Conservation (phyloP, 2,888 invertebrate species). For the Drosophila villosipedis region DNA sequence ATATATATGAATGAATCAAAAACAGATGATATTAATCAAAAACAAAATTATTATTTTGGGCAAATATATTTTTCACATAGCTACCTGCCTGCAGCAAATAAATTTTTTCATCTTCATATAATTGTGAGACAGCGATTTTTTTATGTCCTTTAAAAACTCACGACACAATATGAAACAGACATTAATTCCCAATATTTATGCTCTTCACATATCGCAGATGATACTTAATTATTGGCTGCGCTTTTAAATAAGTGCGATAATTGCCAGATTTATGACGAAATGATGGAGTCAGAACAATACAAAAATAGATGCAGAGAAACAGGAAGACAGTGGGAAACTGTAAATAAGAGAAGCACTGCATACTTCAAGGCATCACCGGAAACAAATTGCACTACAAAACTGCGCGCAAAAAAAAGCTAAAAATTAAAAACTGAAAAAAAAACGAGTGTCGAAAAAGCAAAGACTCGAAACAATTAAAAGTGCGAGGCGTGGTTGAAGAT, state of each 20-base stretch:
- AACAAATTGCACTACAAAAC: constrained; percentile 54
- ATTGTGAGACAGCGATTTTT: not conserved
- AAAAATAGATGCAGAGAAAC: not conserved
- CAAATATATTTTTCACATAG: not conserved
- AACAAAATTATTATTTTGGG: not conserved
- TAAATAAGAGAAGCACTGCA: constrained; percentile 31
- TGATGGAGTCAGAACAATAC: not conserved
- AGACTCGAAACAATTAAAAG: constrained; percentile 70
- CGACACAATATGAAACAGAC: no score
- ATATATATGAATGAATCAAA: not conserved
- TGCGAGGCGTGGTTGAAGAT: constrained; percentile 29
- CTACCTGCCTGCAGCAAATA: not conserved
- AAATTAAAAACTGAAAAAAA: not conserved
- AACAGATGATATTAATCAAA: not conserved
- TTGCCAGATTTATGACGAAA: constrained; percentile 34
- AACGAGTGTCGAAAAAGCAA: not conserved
- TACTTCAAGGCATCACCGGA: constrained; percentile 52
- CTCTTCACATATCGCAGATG: not conserved
- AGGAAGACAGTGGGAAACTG: not conserved
- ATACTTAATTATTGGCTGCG: constrained; percentile 10
- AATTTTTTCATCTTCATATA: not conserved
- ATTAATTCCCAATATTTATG: not conserved
- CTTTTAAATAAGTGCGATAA: constrained; percentile 17
- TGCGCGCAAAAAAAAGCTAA: constrained; percentile 8
- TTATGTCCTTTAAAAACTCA: not conserved